Percentiles rank a stretch among this genome's conserved stretches.
These are phyloP conservation scores for Pholis gunnellus DNA, from an alignment of 2,113 vertebrate species.

Conservation along the genomic window DNA sequence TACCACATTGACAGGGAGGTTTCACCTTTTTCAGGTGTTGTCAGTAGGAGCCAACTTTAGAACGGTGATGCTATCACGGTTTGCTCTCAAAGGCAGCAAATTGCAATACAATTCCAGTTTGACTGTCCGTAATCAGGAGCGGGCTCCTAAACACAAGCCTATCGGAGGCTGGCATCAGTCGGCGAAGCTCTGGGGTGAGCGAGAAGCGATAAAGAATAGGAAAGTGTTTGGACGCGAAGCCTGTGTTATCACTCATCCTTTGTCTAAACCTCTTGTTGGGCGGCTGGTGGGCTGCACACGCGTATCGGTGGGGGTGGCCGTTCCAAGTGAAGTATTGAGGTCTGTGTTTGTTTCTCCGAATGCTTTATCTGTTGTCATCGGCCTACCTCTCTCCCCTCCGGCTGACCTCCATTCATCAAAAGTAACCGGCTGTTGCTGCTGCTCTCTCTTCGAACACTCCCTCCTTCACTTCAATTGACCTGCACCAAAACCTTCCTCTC, in stretches of 20 bases:
- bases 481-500: conserved; percentile 1
- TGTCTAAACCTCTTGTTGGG: conserved; percentile 46
- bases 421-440: conserved; percentile 51
- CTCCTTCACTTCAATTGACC: conserved; percentile 45
- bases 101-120: conserved; percentile 53
- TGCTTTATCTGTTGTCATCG: conserved; percentile 60
- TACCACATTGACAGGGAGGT: conserved; percentile 45
- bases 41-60: neutral
- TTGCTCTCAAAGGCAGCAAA: conserved; percentile 50
- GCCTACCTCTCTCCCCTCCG: conserved; percentile 36
- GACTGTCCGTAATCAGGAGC: conserved; percentile 53
- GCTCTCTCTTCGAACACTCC: conserved; percentile 21
- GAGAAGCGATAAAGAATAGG: conserved; percentile 36
- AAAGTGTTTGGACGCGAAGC: conserved; percentile 18
- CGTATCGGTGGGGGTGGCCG: conserved; percentile 45
- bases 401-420: conserved; percentile 65
- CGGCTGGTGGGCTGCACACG: conserved; percentile 19
- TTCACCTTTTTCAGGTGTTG: conserved; percentile 40
- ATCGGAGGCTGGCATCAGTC: conserved; percentile 52
- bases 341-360: conserved; percentile 44
- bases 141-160: conserved; percentile 52
- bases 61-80: conserved; percentile 46
- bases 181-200: neutral
- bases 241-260: conserved; percentile 23
- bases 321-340: conserved; percentile 51